These are phyloP conservation scores for Eurystomus glaucurus DNA, from an alignment of 2,797 vertebrate species.

Conservation along the genomic window DNA sequence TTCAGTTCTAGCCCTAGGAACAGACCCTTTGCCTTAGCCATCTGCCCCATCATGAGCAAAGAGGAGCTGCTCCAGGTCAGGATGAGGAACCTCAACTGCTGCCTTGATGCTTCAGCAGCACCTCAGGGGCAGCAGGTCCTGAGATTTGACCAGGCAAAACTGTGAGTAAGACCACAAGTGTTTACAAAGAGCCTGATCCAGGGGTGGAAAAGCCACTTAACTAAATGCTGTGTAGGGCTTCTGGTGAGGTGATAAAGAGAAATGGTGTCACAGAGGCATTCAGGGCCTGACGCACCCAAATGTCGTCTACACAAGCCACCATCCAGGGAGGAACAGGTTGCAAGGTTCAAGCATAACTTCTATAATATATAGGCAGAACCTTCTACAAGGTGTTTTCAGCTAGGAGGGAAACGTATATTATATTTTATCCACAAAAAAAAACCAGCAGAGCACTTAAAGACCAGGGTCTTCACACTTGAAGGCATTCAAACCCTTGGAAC, in stretches of 20 bases:
- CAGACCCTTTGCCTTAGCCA: neutral
- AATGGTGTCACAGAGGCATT: neutral
- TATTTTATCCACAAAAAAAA: no score
- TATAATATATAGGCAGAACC: neutral
- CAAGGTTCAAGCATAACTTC: neutral
- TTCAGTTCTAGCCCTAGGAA: neutral
- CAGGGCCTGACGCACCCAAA: neutral
- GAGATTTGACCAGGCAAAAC: neutral
- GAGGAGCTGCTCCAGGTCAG: neutral
- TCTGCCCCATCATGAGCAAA: neutral
- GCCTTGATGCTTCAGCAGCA: neutral
- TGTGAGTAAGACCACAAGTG: neutral
- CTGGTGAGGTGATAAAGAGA: neutral
- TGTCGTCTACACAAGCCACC: neutral
- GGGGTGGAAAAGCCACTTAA: neutral
- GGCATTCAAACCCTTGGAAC: neutral
- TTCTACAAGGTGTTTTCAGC: neutral
- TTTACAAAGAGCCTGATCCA: neutral
- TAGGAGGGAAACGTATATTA: neutral
- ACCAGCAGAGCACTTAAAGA: neutral
- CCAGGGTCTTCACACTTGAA: neutral
- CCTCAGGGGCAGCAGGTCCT: rapidly evolving
- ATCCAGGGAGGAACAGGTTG: neutral
- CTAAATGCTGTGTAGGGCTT: neutral
- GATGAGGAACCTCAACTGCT: neutral